A percentile compares a stretch with the other conserved stretches of the same genome.
Conservation (phyloP, 2,797 vertebrate genomes). For the Falco cherrug region DNA sequence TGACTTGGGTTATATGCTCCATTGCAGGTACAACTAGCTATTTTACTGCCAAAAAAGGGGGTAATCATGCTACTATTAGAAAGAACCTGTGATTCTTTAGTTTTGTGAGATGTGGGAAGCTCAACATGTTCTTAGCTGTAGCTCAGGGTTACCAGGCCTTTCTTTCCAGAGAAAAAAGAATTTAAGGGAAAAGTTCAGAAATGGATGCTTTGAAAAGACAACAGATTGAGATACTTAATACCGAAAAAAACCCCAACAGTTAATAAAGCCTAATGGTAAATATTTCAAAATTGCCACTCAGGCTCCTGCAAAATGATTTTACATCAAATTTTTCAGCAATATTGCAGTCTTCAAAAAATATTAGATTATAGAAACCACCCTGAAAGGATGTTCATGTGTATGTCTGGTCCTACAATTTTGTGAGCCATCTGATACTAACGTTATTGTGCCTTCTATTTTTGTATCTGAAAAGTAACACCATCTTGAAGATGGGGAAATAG, state of each 20-base stretch:
- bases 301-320: not conserved
- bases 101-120: not conserved
- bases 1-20: not conserved
- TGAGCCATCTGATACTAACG: not conserved
- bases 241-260: not conserved
- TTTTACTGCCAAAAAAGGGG: not conserved
- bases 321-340: not conserved
- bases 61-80: not conserved
- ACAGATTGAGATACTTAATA: not conserved
- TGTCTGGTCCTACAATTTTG: not conserved
- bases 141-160: not conserved
- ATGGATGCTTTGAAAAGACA: not conserved
- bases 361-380: not conserved
- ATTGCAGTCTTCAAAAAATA: not conserved
- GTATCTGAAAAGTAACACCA: not conserved
- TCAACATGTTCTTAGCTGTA: not conserved
- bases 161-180: not conserved
- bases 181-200: not conserved
- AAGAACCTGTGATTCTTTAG: not conserved
- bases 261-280: not conserved
- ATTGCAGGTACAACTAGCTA: not conserved
- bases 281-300: constrained; percentile 20
- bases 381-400: not conserved
- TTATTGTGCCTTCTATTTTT: not conserved
- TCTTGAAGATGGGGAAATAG: not conserved